Evolutionary conservation across 2,113 vertebrate species (phyloP).

Genomic region (Alethe diademata): DNA sequence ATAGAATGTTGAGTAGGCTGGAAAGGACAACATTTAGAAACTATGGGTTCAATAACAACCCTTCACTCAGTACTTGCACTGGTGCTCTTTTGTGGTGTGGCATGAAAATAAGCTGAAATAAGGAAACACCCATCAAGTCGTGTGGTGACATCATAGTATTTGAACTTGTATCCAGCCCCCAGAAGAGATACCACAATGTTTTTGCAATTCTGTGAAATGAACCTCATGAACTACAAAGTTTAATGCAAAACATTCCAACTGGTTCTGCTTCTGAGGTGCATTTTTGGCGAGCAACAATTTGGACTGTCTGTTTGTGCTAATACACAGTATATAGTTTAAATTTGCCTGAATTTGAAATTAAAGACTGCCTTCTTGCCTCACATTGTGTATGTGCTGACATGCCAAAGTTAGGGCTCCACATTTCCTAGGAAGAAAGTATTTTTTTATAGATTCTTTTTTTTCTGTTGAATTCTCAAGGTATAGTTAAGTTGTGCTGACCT

Average conservation of each 20-base stretch:
- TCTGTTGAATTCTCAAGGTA: not conserved
- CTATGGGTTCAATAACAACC: not conserved
- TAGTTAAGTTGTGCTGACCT: not conserved
- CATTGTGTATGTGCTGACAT: not conserved
- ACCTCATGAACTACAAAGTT: not conserved
- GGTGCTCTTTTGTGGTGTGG: not conserved
- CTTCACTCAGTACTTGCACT: not conserved
- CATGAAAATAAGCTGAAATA: not conserved
- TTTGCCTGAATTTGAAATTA: not conserved
- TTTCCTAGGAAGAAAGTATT: not conserved
- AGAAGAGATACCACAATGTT: not conserved
- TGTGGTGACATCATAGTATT: not conserved
- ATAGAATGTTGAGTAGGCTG: not conserved
- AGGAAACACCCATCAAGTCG: not conserved
- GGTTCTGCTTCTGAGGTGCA: not conserved
- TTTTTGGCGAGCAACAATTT: not conserved
- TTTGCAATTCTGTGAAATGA: not conserved
- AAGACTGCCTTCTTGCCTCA: not conserved
- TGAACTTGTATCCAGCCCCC: not conserved
- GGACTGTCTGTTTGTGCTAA: not conserved
- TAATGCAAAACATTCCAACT: not conserved
- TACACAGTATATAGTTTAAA: not conserved
- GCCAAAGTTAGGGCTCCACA: not conserved
- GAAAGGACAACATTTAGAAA: not conserved
- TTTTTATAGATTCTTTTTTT: not conserved